A percentile compares a stretch with the other conserved stretches of the same genome.
Evolutionary conservation across 2,797 vertebrate species (phyloP).

Genomic region (Podargus strigoides): DNA sequence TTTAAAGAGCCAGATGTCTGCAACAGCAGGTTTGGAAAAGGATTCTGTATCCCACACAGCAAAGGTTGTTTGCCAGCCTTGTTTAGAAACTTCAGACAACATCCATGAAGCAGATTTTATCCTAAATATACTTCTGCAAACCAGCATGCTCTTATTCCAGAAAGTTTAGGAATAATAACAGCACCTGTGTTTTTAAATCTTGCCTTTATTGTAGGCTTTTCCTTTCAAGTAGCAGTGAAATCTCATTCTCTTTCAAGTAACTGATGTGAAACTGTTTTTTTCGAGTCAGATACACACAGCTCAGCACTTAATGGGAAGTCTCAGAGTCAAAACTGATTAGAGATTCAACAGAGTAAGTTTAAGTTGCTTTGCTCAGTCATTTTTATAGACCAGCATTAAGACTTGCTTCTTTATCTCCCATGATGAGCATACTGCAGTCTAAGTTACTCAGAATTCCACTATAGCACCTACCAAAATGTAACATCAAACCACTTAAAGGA

Average conservation of each 20-base stretch:
- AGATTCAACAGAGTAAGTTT: accelerated
- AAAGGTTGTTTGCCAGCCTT: neutral
- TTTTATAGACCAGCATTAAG: neutral
- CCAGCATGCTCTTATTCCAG: neutral
- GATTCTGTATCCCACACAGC: neutral
- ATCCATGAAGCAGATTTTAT: neutral
- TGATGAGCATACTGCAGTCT: accelerated
- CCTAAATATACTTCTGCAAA: neutral
- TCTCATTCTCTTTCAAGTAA: neutral
- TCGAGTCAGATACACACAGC: neutral
- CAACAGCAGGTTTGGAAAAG: neutral
- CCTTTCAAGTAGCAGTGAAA: neutral
- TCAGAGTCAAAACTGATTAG: neutral
- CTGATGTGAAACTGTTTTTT: neutral
- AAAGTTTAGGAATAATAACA: neutral
- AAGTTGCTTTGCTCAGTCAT: neutral
- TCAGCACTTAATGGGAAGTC: neutral
- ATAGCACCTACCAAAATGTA: neutral
- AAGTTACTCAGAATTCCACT: neutral
- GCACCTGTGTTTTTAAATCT: neutral
- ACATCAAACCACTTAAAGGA: neutral
- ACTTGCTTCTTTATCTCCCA: neutral
- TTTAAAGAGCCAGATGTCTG: neutral
- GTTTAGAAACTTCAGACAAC: neutral
- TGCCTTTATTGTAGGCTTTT: neutral